Evolutionary conservation across 2,888 invertebrate genomes (phyloP).

Genomic region (Dusona sp.): DNA sequence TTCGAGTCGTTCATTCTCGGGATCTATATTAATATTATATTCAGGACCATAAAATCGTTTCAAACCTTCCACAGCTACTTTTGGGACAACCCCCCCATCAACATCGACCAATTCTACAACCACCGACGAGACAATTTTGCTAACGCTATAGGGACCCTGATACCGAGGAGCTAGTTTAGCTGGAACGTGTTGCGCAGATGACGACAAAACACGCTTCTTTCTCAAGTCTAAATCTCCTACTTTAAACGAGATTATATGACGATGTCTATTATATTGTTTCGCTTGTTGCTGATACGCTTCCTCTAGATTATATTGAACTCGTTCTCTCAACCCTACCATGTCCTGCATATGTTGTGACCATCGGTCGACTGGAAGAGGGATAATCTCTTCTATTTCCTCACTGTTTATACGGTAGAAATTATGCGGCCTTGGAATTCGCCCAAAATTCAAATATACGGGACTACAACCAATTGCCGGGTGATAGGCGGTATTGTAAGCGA

Average conservation of each 20-base stretch:
- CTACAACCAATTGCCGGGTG: neutral
- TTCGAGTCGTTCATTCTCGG: neutral
- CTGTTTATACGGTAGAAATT: neutral
- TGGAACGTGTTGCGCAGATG: neutral
- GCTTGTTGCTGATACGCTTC: neutral
- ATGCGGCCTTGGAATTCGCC: constrained; percentile 4
- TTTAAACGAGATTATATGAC: neutral
- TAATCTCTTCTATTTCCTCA: neutral
- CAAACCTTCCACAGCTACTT: neutral
- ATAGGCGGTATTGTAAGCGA: constrained; percentile 41
- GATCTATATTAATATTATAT: neutral
- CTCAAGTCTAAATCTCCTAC: constrained; percentile 2
- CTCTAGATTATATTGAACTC: neutral
- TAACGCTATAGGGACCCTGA: constrained; percentile 1
- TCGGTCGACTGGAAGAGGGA: neutral
- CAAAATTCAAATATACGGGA: constrained; percentile 29
- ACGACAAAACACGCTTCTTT: neutral
- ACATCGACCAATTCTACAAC: neutral
- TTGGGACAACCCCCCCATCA: neutral
- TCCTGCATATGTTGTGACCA: constrained; percentile 9
- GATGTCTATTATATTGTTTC: neutral
- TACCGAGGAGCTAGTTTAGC: constrained; percentile 12
- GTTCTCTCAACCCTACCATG: neutral
- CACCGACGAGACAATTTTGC: neutral
- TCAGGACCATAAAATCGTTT: neutral